phyloP scores from a whole-genome alignment of 2,113 vertebrate genomes.

The Procapra przewalskii region DNA sequence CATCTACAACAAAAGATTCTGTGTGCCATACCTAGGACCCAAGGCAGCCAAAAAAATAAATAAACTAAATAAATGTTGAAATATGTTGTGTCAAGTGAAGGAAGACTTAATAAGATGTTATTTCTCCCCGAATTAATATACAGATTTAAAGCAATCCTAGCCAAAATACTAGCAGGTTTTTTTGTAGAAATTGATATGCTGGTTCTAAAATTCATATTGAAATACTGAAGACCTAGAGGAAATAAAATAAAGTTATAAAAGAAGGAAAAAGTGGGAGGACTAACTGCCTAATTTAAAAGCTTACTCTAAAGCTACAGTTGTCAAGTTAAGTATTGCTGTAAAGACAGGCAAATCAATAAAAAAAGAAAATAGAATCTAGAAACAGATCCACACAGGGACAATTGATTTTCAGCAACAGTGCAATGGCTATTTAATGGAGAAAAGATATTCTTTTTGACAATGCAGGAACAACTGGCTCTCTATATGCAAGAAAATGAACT shows the following conservation, averaged over 20 bases:
- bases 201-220: constrained; percentile 15
- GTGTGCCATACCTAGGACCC: neutral
- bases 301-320: neutral
- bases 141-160: neutral
- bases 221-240: constrained; percentile 1
- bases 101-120: neutral
- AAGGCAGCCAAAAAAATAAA: neutral
- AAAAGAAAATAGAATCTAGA: neutral
- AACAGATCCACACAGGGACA: neutral
- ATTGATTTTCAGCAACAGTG: neutral
- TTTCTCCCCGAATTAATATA: neutral
- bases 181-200: neutral
- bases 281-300: neutral
- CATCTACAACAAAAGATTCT: neutral
- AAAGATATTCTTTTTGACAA: neutral
- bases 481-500: neutral
- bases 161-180: neutral
- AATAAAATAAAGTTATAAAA: neutral
- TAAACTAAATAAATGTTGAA: neutral
- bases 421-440: neutral
- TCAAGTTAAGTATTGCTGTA: neutral
- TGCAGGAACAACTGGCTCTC: neutral
- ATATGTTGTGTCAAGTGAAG: neutral
- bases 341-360: neutral
- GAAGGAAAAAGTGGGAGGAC: neutral